phyloP scores from a whole-genome alignment of 1,140 invertebrate genomes.

The Sycobia sp. region DNA sequence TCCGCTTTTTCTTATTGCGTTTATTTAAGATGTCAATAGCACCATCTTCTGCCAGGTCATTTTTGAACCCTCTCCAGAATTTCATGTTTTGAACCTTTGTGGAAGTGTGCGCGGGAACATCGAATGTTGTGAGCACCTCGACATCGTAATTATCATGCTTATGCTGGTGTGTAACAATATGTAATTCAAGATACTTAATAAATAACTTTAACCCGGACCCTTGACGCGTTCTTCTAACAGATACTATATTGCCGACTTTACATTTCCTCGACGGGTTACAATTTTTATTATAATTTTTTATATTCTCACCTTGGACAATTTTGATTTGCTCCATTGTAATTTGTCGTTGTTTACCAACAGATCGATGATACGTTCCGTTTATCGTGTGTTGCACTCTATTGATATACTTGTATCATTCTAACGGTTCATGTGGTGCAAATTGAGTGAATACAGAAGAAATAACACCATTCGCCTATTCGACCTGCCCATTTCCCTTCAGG shows the following conservation, averaged over 20 bases:
- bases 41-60: too few relatives aligned
- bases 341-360: neutral
- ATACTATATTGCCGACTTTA: neutral
- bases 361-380: neutral
- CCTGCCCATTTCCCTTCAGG: conserved; percentile 47
- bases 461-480: conserved; percentile 43
- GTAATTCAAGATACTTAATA: neutral
- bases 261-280: neutral
- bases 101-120: neutral
- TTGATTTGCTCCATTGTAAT: neutral
- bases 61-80: too few relatives aligned
- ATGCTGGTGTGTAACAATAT: neutral
- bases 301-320: neutral
- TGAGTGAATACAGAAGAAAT: neutral
- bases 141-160: neutral
- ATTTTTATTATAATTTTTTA: neutral
- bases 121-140: neutral
- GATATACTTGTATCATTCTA: conserved; percentile 1
- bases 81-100: too few relatives aligned
- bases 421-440: neutral
- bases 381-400: neutral
- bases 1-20: too few relatives aligned
- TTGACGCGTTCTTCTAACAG: neutral
- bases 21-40: too few relatives aligned
- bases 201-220: neutral